A percentile compares a stretch with the other conserved stretches of the same genome.
These are phyloP conservation scores for Vesta saturnalis DNA, from an alignment of 2,888 invertebrate species.

Conservation along the genomic window DNA sequence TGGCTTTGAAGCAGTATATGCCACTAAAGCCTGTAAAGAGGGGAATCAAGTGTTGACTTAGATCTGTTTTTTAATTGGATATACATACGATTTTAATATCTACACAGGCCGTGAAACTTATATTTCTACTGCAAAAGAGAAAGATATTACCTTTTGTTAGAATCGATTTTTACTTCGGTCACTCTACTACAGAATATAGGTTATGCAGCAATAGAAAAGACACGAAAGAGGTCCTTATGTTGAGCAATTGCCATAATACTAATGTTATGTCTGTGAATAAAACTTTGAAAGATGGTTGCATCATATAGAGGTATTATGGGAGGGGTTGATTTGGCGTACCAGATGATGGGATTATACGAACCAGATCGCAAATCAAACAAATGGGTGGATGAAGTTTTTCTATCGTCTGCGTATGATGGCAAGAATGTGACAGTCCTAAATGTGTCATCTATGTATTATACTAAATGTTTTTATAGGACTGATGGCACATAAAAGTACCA, in stretches of 20 bases:
- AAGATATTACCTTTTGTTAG: no score
- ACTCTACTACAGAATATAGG: conserved; percentile 38
- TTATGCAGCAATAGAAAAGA: conserved; percentile 48
- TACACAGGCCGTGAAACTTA: no score
- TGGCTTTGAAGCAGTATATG: no score
- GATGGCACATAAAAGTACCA: no score
- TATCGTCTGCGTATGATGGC: conserved; percentile 45
- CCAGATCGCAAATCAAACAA: conserved; percentile 45
- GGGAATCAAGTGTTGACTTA: no score
- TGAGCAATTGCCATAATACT: conserved; percentile 48
- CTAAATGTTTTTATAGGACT: neutral
- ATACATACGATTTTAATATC: no score
- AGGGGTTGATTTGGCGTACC: conserved; percentile 50
- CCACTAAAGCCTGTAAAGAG: no score
- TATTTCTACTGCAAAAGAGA: no score
- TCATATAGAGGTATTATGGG: conserved; percentile 46
- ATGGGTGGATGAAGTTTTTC: conserved; percentile 51
- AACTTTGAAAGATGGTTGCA: conserved; percentile 46
- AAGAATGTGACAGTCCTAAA: conserved; percentile 30
- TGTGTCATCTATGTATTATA: conserved; percentile 21
- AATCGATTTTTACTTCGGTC: neutral
- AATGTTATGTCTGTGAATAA: conserved; percentile 31
- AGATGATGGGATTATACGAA: conserved; percentile 47
- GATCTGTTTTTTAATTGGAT: no score
- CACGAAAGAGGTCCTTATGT: conserved; percentile 48